Base-by-base conservation (phyloP, 2,113 vertebrate species). In the Nesospiza acunhae region DNA sequence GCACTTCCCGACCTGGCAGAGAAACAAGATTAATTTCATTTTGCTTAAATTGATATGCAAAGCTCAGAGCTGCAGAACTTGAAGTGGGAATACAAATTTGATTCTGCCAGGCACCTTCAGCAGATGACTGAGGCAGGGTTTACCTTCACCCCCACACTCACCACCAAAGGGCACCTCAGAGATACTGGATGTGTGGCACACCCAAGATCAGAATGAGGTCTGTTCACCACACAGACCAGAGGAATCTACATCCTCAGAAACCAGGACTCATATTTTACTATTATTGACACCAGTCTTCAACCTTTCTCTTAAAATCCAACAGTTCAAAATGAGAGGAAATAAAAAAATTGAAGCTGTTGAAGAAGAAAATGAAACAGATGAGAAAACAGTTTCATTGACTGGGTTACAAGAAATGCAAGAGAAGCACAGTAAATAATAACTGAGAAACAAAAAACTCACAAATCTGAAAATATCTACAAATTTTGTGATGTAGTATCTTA, bases 21-120 rank as follows among this genome's bases (percentile, higher is more conserved):
- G 46, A 90, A 64, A 84, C 41, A 37, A 91, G 77, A 80, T 15
- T 37, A 9, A 80, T 59, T 47, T 67, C 17, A 42, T 84, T 75
- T 79, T 60, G 74, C n/a, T 94, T 66, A 73, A 87, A 91, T 10
- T 80, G 49, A 55, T 31, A 92, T 24, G 72, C 88, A 93, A 88
- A 93, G 85, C 75, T 85, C 70, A 83, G 75, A 93, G 68, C 63
- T 46, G 55, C 79, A 93, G 37, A 79, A 83, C 50, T 62, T 49
- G 70, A 80, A 80, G 75, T 39, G 21, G 37, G 70, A 88, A 79
- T 30, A 83, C 46, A 92, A 53, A 88, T 55, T 63, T 44, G 64
- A 67, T 69, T 76, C 67, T 84, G 70, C 27, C 72, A 76, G 24
- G 50, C 46, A 79, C n/a, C 70, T 63, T 47, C 69, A 87, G 44